Evolutionary conservation across 2,113 vertebrate genomes (phyloP).

Genomic region (Puntigrus tetrazona): DNA sequence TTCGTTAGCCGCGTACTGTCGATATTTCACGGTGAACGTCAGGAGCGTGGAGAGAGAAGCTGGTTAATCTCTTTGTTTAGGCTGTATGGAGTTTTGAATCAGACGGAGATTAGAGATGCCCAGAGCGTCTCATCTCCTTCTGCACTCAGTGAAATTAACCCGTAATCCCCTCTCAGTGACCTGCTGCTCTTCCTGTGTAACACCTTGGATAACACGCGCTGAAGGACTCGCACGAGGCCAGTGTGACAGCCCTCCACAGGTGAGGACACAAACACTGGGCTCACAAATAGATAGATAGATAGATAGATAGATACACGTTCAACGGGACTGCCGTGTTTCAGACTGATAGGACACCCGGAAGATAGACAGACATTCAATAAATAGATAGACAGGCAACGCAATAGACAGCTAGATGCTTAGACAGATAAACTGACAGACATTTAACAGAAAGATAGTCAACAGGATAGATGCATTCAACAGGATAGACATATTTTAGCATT

Average conservation of each 20-base stretch:
- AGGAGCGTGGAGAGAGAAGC: background rate
- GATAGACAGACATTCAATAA: no score
- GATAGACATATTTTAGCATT: no score
- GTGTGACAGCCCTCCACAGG: background rate
- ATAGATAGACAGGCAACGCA: no score
- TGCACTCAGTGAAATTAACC: slow-evolving; percentile 55
- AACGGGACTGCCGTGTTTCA: no score
- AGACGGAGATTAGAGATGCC: slow-evolving; percentile 38
- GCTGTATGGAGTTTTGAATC: slow-evolving; percentile 30
- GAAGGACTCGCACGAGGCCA: slow-evolving; percentile 9
- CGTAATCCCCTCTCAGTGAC: slow-evolving; percentile 64
- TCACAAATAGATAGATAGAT: background rate
- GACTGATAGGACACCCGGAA: no score
- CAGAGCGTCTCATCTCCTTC: slow-evolving; percentile 32
- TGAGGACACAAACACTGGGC: background rate
- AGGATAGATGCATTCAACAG: no score
- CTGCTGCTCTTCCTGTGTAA: slow-evolving; percentile 36
- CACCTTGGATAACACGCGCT: background rate
- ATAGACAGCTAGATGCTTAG: background rate
- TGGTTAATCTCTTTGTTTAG: slow-evolving; percentile 3
- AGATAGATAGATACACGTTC: background rate
- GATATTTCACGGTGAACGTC: background rate
- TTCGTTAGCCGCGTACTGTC: background rate
- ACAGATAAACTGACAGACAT: no score
- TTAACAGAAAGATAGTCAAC: no score